Conservation (phyloP, 1,140 invertebrate genomes). For the Diabrotica undecimpunctata region DNA sequence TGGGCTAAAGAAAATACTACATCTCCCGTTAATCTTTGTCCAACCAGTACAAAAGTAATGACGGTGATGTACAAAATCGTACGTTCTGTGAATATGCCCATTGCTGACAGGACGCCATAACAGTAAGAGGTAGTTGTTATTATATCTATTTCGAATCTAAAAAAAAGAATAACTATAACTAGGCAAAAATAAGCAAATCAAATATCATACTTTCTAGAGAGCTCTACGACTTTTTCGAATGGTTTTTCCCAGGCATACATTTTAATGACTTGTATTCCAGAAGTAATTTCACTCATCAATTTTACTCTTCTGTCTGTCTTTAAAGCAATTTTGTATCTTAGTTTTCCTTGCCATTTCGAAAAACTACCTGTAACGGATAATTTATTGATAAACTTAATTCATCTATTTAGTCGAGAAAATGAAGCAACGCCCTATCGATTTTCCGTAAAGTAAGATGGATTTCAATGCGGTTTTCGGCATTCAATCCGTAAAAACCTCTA, state of each 20-base stretch:
- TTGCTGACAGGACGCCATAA: slow-evolving; percentile 64
- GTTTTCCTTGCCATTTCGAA: slow-evolving; percentile 60
- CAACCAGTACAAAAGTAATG: slow-evolving; percentile 61
- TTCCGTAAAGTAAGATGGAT: too few species aligned
- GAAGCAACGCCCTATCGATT: too few species aligned
- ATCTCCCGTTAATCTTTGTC: slow-evolving; percentile 60
- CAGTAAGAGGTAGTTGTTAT: slow-evolving; percentile 67
- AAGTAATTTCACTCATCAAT: slow-evolving; percentile 80
- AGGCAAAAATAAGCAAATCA: not conserved
- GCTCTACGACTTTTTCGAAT: slow-evolving; percentile 64
- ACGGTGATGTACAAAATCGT: slow-evolving; percentile 71
- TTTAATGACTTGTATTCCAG: slow-evolving; percentile 73
- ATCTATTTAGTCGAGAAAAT: too few species aligned
- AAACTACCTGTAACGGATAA: slow-evolving; percentile 55
- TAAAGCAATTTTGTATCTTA: slow-evolving; percentile 64
- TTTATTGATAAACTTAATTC: too few species aligned
- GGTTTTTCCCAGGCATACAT: slow-evolving; percentile 84
- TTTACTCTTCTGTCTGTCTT: slow-evolving; percentile 76
- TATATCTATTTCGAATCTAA: slow-evolving; percentile 63
- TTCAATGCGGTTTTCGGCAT: too few species aligned
- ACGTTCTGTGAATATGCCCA: slow-evolving; percentile 65
- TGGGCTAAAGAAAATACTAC: slow-evolving; percentile 71
- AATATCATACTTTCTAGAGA: slow-evolving; percentile 51
- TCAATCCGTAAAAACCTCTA: too few species aligned
- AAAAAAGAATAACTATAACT: slow-evolving; percentile 26